Conservation (phyloP, 2,888 invertebrate genomes). For the Yponomeuta plumbellus region DNA sequence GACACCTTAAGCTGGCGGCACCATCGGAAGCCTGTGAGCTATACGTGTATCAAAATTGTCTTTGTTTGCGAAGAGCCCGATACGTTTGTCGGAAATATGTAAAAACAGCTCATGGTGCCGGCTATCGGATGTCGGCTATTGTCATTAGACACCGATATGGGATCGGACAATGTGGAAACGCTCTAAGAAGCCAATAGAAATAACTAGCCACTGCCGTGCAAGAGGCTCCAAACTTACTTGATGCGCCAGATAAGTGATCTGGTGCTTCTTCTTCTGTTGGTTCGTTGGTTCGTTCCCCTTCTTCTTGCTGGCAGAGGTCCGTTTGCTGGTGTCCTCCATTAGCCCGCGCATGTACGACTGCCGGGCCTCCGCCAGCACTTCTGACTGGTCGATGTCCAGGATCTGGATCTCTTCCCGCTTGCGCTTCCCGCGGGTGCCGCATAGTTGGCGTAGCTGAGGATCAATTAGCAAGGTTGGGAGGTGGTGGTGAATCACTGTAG, state of each 20-base stretch:
- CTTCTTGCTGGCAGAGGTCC: slow-evolving; percentile 71
- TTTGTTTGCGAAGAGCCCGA: no score
- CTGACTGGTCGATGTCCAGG: slow-evolving; percentile 88
- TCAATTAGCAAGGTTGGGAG: not conserved
- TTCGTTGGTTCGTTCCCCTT: slow-evolving; percentile 78
- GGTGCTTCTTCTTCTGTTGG: slow-evolving; percentile 90
- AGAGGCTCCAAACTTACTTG: slow-evolving; percentile 60
- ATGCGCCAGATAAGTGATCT: slow-evolving; percentile 96
- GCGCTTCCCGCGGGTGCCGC: slow-evolving; percentile 80
- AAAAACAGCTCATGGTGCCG: no score
- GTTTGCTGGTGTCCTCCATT: slow-evolving; percentile 80
- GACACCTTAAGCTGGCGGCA: no score
- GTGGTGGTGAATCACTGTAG: no score
- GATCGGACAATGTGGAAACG: no score
- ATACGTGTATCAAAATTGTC: no score
- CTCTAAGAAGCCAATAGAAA: no score
- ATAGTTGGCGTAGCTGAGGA: slow-evolving; percentile 78
- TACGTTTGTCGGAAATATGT: no score
- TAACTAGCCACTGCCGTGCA: no score
- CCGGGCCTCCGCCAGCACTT: slow-evolving; percentile 86
- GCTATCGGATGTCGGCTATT: no score
- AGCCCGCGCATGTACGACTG: slow-evolving; percentile 89
- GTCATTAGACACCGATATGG: no score
- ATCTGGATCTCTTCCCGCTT: slow-evolving; percentile 82
- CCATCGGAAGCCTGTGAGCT: no score